Evolutionary conservation across 2,888 invertebrate species (phyloP).

Genomic region (Anodontia alba): DNA sequence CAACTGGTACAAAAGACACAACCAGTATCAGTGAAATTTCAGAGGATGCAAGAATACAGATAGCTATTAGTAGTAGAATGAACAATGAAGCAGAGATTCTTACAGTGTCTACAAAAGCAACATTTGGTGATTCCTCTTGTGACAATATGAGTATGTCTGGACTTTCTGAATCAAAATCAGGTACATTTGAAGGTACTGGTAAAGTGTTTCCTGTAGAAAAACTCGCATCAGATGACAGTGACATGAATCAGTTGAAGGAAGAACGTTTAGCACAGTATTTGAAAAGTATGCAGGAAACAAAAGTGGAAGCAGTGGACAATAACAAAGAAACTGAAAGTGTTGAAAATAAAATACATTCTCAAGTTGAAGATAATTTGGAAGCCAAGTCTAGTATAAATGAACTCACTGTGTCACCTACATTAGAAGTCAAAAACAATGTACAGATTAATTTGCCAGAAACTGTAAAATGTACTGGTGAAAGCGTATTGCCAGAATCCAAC

Average conservation of each 20-base stretch:
- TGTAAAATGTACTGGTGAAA: background rate
- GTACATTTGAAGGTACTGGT: background rate
- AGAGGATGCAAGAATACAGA: background rate
- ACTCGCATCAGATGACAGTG: background rate
- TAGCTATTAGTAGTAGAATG: background rate
- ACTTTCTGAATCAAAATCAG: constrained; percentile 4
- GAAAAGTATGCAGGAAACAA: background rate
- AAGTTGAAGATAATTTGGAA: background rate
- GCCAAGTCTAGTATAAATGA: background rate
- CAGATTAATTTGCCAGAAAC: background rate
- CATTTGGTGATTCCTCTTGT: constrained; percentile 3
- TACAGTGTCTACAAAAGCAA: background rate
- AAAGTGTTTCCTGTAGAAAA: background rate
- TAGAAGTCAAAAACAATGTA: background rate
- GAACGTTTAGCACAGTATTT: background rate
- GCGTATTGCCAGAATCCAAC: background rate
- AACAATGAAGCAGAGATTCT: background rate
- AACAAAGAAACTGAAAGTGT: background rate
- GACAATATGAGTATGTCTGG: constrained; percentile 10
- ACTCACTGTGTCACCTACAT: background rate
- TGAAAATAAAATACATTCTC: background rate
- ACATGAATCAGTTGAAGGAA: constrained; percentile 4
- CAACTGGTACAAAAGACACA: background rate
- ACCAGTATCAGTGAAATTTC: background rate
- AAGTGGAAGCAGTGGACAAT: background rate